Conservation (phyloP, 92 coral and sea anemone genomes). For the Palythoa grandiflora region DNA sequence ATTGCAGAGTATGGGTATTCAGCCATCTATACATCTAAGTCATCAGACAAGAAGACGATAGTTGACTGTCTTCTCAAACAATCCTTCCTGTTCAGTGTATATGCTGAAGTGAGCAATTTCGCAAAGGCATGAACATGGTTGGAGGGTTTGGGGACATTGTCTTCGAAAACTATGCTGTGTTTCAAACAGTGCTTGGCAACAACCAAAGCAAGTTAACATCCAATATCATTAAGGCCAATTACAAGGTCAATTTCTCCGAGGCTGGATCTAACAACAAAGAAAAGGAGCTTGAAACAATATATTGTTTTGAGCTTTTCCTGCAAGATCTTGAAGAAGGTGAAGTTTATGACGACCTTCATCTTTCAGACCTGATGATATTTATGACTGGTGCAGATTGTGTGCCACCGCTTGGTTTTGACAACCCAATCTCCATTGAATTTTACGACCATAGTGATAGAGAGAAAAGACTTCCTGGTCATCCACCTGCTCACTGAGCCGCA, state of each 20-base stretch:
- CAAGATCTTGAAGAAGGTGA: slow-evolving; percentile 61
- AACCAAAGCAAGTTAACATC: slow-evolving; percentile 44
- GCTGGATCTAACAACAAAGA: slow-evolving; percentile 53
- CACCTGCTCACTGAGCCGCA: slow-evolving; percentile 50
- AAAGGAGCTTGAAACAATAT: slow-evolving; percentile 54
- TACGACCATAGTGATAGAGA: slow-evolving; percentile 50
- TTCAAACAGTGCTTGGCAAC: slow-evolving; percentile 48
- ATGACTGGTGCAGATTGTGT: slow-evolving; percentile 60
- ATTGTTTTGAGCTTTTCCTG: slow-evolving; percentile 51
- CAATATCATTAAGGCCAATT: slow-evolving; percentile 39
- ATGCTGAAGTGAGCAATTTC: slow-evolving; percentile 57
- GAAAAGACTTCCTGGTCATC: slow-evolving; percentile 57
- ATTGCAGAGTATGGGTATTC: slow-evolving; percentile 57
- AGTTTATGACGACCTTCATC: slow-evolving; percentile 46
- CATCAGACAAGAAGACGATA: slow-evolving; percentile 39
- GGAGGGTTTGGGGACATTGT: slow-evolving; percentile 59
- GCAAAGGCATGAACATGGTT: slow-evolving; percentile 54
- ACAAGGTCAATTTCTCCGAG: slow-evolving; percentile 55
- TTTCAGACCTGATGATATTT: slow-evolving; percentile 50
- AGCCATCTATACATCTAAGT: slow-evolving; percentile 49
- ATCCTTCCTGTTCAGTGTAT: slow-evolving; percentile 50
- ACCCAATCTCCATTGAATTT: slow-evolving; percentile 30
- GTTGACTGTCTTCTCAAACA: slow-evolving; percentile 51
- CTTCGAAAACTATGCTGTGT: slow-evolving; percentile 51
- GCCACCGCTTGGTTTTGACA: slow-evolving; percentile 57